Conservation (phyloP, 2,113 vertebrate genomes). For the Strix uralensis region DNA sequence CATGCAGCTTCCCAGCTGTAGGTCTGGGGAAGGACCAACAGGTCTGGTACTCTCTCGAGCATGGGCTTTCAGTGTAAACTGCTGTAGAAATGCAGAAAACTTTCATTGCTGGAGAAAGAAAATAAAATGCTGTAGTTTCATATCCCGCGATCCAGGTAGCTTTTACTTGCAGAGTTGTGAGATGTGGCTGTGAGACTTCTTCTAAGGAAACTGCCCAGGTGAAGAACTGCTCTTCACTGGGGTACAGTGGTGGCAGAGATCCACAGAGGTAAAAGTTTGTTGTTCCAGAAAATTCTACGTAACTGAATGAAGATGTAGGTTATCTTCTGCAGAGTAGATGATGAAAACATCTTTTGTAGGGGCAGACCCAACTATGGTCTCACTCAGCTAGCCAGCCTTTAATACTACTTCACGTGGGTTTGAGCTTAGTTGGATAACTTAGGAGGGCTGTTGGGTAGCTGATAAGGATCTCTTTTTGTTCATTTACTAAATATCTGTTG, state of each 20-base stretch:
- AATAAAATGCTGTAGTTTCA: neutral
- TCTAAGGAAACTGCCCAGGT: neutral
- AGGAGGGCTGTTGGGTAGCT: neutral
- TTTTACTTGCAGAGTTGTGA: neutral
- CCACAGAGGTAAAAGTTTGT: neutral
- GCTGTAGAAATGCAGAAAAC: neutral
- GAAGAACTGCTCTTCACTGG: neutral
- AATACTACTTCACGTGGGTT: neutral
- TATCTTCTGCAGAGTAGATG: neutral
- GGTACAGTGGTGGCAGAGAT: neutral
- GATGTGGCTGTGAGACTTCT: neutral
- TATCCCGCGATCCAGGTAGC: neutral
- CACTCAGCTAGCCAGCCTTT: neutral
- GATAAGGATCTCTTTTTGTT: neutral
- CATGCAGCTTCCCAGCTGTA: fast-evolving
- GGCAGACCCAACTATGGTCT: neutral
- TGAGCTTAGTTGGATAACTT: neutral
- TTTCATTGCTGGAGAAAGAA: neutral
- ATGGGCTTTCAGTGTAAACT: neutral
- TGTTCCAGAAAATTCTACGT: neutral
- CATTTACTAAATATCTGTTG: neutral
- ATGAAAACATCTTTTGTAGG: neutral
- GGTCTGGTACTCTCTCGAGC: neutral
- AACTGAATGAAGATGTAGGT: neutral
- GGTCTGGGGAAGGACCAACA: neutral